These are phyloP conservation scores for Clarias platycephalus DNA, from an alignment of 2,797 vertebrate species.

Conservation along the genomic window DNA sequence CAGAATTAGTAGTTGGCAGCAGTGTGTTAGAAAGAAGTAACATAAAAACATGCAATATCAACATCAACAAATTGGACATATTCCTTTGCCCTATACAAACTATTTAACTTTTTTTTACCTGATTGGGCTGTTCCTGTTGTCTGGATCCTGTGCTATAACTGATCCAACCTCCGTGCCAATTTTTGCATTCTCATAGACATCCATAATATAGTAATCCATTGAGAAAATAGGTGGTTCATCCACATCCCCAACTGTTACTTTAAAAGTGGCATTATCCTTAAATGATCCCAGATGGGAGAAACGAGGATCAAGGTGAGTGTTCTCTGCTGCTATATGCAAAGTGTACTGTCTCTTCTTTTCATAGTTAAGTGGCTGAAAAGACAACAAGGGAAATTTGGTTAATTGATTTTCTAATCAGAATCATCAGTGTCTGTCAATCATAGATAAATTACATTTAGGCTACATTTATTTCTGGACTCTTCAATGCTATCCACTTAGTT, in stretches of 20 bases:
- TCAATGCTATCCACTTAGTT: background rate
- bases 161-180: slow-evolving; percentile 85
- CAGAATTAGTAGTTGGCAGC: background rate
- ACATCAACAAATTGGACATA: background rate
- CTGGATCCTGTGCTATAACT: slow-evolving; percentile 90
- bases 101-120: slow-evolving; percentile 74
- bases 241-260: slow-evolving; percentile 93
- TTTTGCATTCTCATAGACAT: slow-evolving; percentile 89
- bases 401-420: slow-evolving; percentile 1
- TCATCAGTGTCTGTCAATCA: background rate
- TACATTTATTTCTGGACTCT: background rate
- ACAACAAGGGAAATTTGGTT: slow-evolving; percentile 6
- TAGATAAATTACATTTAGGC: background rate
- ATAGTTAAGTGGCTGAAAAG: slow-evolving; percentile 88
- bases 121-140: slow-evolving; percentile 86
- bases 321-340: slow-evolving; percentile 91
- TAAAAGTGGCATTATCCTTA: slow-evolving; percentile 89
- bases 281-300: slow-evolving; percentile 93
- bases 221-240: slow-evolving; percentile 93
- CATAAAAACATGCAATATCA: background rate
- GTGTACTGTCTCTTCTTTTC: slow-evolving; percentile 96
- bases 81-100: background rate
- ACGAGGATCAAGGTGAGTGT: slow-evolving; percentile 90
- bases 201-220: slow-evolving; percentile 91
- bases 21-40: background rate